Conservation (phyloP, 2,113 vertebrate genomes). For the Neogobius melanostomus region DNA sequence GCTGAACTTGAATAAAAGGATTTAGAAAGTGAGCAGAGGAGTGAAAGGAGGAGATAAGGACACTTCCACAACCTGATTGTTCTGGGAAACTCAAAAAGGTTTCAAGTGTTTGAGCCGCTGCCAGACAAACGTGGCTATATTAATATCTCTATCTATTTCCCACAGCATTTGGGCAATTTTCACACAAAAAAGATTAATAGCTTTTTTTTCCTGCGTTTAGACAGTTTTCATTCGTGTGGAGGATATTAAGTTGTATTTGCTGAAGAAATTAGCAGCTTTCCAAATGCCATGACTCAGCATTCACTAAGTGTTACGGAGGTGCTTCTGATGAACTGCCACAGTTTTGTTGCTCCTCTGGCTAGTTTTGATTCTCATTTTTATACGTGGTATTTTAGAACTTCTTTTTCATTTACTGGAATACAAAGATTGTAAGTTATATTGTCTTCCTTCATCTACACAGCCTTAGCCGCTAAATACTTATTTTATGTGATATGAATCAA, state of each 20-base stretch:
- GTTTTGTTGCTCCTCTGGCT: slow-evolving; percentile 16
- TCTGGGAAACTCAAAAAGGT: slow-evolving; percentile 60
- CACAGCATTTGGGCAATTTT: slow-evolving; percentile 58
- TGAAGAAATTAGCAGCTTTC: slow-evolving; percentile 47
- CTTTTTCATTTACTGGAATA: not conserved
- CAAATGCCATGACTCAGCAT: slow-evolving; percentile 43
- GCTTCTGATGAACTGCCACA: slow-evolving; percentile 24
- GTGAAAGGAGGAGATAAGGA: slow-evolving; percentile 56
- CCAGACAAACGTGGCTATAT: slow-evolving; percentile 50
- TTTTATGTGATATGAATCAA: too few species aligned
- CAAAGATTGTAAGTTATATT: too few species aligned
- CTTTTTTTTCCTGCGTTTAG: slow-evolving; percentile 42
- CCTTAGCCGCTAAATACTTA: too few species aligned
- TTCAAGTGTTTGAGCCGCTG: slow-evolving; percentile 54
- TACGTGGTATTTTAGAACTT: not conserved
- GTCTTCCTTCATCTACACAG: too few species aligned
- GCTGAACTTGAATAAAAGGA: slow-evolving; percentile 47
- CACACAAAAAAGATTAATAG: slow-evolving; percentile 60
- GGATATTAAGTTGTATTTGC: slow-evolving; percentile 50
- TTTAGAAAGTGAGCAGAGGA: slow-evolving; percentile 26
- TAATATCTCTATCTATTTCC: slow-evolving; percentile 61
- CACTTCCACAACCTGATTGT: slow-evolving; percentile 56
- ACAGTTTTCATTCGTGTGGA: slow-evolving; percentile 45
- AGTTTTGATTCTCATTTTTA: not conserved
- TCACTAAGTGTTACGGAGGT: not conserved